Evolutionary conservation across 2,113 vertebrate species (phyloP).

Genomic region (Saccopteryx leptura): DNA sequence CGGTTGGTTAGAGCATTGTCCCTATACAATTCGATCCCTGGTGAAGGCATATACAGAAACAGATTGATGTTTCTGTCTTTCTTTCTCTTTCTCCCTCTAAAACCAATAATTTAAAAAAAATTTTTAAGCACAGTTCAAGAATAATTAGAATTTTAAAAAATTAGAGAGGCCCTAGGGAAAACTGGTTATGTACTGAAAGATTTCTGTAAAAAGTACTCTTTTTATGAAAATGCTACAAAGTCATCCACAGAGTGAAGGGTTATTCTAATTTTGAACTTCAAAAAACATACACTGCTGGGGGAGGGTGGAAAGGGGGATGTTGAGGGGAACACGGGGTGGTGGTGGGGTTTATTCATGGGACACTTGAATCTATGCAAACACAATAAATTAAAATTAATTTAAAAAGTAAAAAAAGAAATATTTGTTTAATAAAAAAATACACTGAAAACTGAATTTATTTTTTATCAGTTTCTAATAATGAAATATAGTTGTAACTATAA

Average conservation of each 20-base stretch:
- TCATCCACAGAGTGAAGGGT: background rate
- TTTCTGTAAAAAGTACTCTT: background rate
- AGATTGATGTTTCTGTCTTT: too few relatives aligned
- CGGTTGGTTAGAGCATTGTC: too few relatives aligned
- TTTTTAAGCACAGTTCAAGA: background rate
- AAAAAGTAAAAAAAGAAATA: too few relatives aligned
- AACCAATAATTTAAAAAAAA: too few relatives aligned
- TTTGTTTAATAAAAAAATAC: background rate
- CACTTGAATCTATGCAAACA: too few relatives aligned
- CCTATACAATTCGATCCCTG: too few relatives aligned
- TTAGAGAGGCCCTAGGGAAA: background rate
- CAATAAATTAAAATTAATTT: too few relatives aligned
- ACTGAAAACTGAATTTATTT: background rate
- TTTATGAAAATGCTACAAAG: background rate
- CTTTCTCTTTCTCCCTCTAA: too few relatives aligned
- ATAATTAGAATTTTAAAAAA: conserved; percentile 40
- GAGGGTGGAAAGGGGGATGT: too few relatives aligned
- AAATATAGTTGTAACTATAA: background rate
- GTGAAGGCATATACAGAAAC: too few relatives aligned
- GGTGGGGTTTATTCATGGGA: too few relatives aligned
- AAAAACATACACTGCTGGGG: background rate
- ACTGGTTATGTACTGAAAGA: background rate
- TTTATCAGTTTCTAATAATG: background rate
- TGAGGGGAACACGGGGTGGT: too few relatives aligned
- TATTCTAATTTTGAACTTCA: background rate